Conservation (phyloP, 2,888 invertebrate species). For the Parelbella ahira region DNA sequence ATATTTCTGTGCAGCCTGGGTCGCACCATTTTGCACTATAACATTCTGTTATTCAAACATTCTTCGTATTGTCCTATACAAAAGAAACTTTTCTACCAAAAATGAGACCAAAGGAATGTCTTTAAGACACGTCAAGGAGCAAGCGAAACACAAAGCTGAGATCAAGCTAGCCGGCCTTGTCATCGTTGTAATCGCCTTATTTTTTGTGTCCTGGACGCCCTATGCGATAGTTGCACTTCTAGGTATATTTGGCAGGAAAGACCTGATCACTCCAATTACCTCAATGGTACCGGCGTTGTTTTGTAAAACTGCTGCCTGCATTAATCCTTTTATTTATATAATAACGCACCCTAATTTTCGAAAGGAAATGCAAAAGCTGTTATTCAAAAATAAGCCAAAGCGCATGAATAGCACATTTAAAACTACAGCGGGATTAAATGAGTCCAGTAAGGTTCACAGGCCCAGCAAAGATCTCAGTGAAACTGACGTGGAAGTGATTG, state of each 20-base stretch:
- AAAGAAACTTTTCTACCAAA: conserved; percentile 67
- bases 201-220: conserved; percentile 91
- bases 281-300: conserved; percentile 90
- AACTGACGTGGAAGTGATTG: conserved; percentile 75
- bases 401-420: conserved; percentile 61
- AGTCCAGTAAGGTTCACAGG: conserved; percentile 50
- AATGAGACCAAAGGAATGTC: conserved; percentile 73
- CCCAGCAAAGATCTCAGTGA: conserved; percentile 68
- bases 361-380: conserved; percentile 77
- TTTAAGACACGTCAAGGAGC: conserved; percentile 79
- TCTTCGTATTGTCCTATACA: conserved; percentile 81
- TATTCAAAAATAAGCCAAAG: conserved; percentile 60
- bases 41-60: conserved; percentile 87
- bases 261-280: conserved; percentile 83
- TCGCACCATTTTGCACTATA: conserved; percentile 85
- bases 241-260: conserved; percentile 84
- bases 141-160: conserved; percentile 85
- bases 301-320: conserved; percentile 89
- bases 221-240: conserved; percentile 88
- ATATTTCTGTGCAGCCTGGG: conserved; percentile 88
- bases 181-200: conserved; percentile 85
- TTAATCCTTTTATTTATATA: conserved; percentile 90
- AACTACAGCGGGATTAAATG: conserved; percentile 52
- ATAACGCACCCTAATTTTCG: conserved; percentile 89
- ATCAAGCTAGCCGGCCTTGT: conserved; percentile 85